Evolutionary conservation across 2,888 invertebrate genomes (phyloP).

Genomic region (Adela reaumurella): DNA sequence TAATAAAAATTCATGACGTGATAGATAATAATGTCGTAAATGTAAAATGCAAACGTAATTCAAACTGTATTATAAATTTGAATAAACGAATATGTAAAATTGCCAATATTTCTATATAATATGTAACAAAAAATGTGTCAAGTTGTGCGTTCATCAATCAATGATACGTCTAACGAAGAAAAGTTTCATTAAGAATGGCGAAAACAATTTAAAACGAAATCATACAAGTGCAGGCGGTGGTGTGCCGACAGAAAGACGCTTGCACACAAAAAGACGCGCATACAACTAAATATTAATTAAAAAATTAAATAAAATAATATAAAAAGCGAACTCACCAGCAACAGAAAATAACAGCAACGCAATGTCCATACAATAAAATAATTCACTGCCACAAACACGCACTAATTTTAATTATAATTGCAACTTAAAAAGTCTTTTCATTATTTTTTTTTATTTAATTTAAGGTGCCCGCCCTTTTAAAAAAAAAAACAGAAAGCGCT

Average conservation of each 20-base stretch:
- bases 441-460: not conserved
- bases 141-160: too few relatives aligned
- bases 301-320: constrained; percentile 25
- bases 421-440: not conserved
- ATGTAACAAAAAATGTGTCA: too few relatives aligned
- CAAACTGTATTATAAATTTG: constrained; percentile 24
- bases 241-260: too few relatives aligned
- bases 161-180: constrained; percentile 38
- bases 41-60: constrained; percentile 16
- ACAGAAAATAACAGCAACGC: constrained; percentile 5
- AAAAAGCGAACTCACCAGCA: constrained; percentile 12
- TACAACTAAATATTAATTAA: too few relatives aligned
- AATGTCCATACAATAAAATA: constrained; percentile 2
- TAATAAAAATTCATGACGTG: too few relatives aligned
- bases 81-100: too few relatives aligned
- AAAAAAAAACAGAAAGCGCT: not conserved
- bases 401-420: constrained; percentile 17
- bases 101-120: too few relatives aligned
- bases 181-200: too few relatives aligned
- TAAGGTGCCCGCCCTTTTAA: not conserved
- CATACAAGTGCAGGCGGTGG: too few relatives aligned
- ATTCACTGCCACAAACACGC: constrained; percentile 36
- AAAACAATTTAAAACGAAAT: too few relatives aligned
- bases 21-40: too few relatives aligned
- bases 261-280: too few relatives aligned